A percentile compares a stretch with the other conserved stretches of the same genome.
These are phyloP conservation scores for Timema cristinae DNA, from an alignment of 2,888 invertebrate species.

Conservation along the genomic window DNA sequence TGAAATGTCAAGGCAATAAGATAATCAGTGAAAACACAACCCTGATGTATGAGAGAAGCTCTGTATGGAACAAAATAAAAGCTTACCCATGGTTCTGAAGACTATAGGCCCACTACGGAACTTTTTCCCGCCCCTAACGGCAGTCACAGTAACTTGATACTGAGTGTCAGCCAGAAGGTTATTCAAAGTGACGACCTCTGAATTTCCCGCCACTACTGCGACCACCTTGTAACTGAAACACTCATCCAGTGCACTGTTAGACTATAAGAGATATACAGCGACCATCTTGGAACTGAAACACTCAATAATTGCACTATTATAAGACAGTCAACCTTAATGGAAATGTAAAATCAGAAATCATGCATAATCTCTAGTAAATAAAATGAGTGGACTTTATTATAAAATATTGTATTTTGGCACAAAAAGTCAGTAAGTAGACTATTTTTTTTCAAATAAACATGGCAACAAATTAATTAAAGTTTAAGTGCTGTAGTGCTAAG, in stretches of 20 bases:
- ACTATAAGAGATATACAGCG: neutral
- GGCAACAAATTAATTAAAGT: too few relatives aligned
- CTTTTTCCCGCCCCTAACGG: constrained; percentile 76
- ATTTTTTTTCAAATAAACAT: too few relatives aligned
- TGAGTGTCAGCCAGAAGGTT: constrained; percentile 81
- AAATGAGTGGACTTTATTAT: neutral
- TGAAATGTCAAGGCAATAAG: too few relatives aligned
- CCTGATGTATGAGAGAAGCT: too few relatives aligned
- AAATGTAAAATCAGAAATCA: neutral
- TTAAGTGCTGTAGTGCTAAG: too few relatives aligned
- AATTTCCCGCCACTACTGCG: constrained; percentile 84
- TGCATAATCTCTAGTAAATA: neutral
- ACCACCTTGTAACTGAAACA: constrained; percentile 85
- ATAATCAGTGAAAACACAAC: too few relatives aligned
- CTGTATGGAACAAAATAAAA: neutral
- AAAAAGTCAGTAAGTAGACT: too few relatives aligned
- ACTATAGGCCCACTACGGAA: constrained; percentile 82
- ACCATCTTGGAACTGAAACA: neutral
- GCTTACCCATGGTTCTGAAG: constrained; percentile 64
- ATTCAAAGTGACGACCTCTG: constrained; percentile 78
- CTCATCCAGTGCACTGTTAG: neutral
- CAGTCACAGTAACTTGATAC: constrained; percentile 82
- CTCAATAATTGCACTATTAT: neutral
- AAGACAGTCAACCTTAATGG: constrained; percentile 37
- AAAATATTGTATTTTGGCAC: too few relatives aligned